phyloP scores from a whole-genome alignment of 2,797 vertebrate species.

The Chromobotia macracanthus region DNA sequence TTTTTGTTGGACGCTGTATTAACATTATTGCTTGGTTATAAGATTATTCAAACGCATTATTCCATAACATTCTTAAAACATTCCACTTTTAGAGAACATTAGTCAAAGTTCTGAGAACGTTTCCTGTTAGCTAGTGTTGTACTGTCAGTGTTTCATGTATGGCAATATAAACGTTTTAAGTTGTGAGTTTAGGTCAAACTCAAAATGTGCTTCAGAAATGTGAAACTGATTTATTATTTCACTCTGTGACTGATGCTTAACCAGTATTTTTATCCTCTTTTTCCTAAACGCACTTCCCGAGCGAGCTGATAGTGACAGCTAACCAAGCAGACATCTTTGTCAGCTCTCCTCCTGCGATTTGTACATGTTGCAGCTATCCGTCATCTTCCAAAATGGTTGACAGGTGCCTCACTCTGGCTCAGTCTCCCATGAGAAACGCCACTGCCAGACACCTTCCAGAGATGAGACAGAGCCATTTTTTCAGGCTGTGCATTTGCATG shows the following conservation, averaged over 20 bases:
- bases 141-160: no score
- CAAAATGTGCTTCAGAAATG: background rate
- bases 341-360: slow-evolving; percentile 55
- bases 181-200: no score
- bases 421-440: slow-evolving; percentile 70
- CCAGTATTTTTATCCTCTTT: no score
- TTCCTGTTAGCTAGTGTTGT: no score
- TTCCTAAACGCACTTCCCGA: slow-evolving; percentile 17
- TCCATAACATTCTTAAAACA: no score
- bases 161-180: no score
- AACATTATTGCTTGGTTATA: no score
- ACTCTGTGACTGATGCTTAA: background rate
- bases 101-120: no score
- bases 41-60: no score
- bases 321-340: slow-evolving; percentile 53
- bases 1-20: no score
- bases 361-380: slow-evolving; percentile 55
- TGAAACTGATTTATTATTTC: background rate
- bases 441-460: slow-evolving; percentile 78
- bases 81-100: no score
- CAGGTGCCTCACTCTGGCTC: slow-evolving; percentile 79
- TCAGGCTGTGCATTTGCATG: slow-evolving; percentile 76
- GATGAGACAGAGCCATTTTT: slow-evolving; percentile 73
- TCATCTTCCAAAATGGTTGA: slow-evolving; percentile 78
- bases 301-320: slow-evolving; percentile 17